phyloP scores from a whole-genome alignment of 2,797 vertebrate species.

The Podarcis siculus region DNA sequence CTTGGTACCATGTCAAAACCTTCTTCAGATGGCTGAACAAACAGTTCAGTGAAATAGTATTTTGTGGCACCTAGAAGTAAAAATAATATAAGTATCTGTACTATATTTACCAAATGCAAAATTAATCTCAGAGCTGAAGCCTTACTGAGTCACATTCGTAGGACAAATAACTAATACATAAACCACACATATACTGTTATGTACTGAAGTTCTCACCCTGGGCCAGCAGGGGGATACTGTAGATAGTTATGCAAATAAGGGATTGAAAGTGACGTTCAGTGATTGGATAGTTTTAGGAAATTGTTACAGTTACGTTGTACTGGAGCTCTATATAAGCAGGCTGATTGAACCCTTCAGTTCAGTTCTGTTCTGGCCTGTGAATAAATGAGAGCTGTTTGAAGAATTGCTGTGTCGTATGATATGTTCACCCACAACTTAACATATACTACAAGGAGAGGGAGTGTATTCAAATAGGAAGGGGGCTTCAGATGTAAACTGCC shows the following conservation, averaged over 20 bases:
- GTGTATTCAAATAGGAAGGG: neutral
- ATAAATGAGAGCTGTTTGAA: too few species aligned
- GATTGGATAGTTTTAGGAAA: too few species aligned
- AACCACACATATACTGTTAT: neutral
- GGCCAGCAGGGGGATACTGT: too few species aligned
- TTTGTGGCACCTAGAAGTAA: slow-evolving; percentile 75
- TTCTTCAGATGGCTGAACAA: slow-evolving; percentile 66
- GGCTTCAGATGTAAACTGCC: neutral
- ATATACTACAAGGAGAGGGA: neutral
- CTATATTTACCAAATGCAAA: slow-evolving; percentile 23
- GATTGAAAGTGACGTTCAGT: too few species aligned
- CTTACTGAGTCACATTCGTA: slow-evolving; percentile 20
- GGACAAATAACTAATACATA: slow-evolving; percentile 21
- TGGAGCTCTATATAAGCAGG: too few species aligned
- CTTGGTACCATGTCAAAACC: slow-evolving; percentile 72
- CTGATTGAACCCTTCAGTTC: too few species aligned
- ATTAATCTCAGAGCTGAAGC: slow-evolving; percentile 34
- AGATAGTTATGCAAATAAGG: too few species aligned
- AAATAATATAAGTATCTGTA: slow-evolving; percentile 27
- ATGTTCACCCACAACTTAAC: too few species aligned
- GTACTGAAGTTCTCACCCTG: too few species aligned
- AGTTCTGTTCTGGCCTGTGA: too few species aligned
- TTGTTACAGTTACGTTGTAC: too few species aligned
- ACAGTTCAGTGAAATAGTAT: slow-evolving; percentile 79
- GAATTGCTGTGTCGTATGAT: too few species aligned